phyloP scores from a whole-genome alignment of 2,797 vertebrate species.

The Chaetodon trifasciatus region DNA sequence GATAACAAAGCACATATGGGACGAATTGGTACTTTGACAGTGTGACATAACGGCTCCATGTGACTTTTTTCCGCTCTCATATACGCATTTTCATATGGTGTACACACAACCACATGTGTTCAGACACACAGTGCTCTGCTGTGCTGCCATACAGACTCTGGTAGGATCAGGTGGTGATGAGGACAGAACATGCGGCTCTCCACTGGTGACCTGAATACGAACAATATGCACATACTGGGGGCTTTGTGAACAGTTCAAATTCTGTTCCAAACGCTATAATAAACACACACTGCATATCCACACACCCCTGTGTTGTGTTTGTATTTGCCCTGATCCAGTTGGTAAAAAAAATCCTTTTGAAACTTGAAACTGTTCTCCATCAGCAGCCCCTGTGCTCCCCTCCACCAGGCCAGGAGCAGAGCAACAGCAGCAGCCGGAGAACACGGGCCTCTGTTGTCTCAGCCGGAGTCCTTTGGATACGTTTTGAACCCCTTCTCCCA shows the following conservation, averaged over 20 bases:
- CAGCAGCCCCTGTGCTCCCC: constrained; percentile 65
- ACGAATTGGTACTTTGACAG: constrained; percentile 39
- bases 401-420: constrained; percentile 63
- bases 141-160: constrained; percentile 48
- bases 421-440: constrained; percentile 56
- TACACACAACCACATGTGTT: constrained; percentile 50
- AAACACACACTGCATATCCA: constrained; percentile 49
- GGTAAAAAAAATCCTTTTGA: constrained; percentile 68
- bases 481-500: constrained; percentile 72
- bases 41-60: constrained; percentile 72
- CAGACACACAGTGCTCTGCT: constrained; percentile 30
- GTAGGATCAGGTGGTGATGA: constrained; percentile 75
- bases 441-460: constrained; percentile 80
- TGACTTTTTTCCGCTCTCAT: constrained; percentile 50
- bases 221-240: constrained; percentile 33
- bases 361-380: constrained; percentile 75
- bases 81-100: constrained; percentile 41
- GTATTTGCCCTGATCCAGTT: constrained; percentile 64
- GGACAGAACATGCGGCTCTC: constrained; percentile 60
- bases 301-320: constrained; percentile 64
- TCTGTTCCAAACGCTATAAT: constrained; percentile 43
- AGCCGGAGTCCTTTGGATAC: constrained; percentile 73
- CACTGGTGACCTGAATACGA: constrained; percentile 48
- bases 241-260: constrained; percentile 55
- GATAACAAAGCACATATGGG: constrained; percentile 62